Evolutionary conservation across 2,888 invertebrate species (phyloP).

Genomic region (Fragum sueziense): DNA sequence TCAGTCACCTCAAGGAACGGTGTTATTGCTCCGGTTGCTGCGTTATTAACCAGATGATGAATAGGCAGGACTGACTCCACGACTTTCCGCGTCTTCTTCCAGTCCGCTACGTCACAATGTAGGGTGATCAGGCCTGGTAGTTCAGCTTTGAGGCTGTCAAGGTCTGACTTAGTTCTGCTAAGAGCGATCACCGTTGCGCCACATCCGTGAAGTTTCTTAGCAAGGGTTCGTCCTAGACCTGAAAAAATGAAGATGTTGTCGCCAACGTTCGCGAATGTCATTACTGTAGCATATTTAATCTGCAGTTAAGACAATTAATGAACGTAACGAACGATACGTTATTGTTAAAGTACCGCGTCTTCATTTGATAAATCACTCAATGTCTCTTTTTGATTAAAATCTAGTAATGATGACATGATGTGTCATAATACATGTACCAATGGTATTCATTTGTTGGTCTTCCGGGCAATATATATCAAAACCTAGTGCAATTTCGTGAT

Average conservation of each 20-base stretch:
- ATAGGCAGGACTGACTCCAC: conserved; percentile 1
- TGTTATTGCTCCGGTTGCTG: background rate
- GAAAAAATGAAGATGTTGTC: background rate
- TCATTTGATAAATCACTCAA: too few species aligned
- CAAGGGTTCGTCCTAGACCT: background rate
- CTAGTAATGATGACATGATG: too few species aligned
- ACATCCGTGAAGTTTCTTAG: background rate
- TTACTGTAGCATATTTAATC: background rate
- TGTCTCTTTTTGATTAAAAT: too few species aligned
- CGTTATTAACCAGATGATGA: conserved; percentile 17
- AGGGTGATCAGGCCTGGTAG: background rate
- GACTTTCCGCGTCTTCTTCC: background rate
- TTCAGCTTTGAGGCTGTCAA: conserved; percentile 7
- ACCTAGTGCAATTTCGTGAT: too few species aligned
- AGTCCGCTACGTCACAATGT: conserved; percentile 6
- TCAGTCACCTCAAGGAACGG: background rate
- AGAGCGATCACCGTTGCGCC: conserved; percentile 12
- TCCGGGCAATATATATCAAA: too few species aligned
- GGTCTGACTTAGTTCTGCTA: background rate
- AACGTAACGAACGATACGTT: background rate
- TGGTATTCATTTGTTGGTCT: too few species aligned
- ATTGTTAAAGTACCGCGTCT: background rate
- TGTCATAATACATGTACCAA: too few species aligned
- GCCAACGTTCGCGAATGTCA: too few species aligned
- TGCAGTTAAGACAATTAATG: background rate